Base-by-base conservation (phyloP, 2,797 vertebrate genomes). In the Chiroxiphia lanceolata region DNA sequence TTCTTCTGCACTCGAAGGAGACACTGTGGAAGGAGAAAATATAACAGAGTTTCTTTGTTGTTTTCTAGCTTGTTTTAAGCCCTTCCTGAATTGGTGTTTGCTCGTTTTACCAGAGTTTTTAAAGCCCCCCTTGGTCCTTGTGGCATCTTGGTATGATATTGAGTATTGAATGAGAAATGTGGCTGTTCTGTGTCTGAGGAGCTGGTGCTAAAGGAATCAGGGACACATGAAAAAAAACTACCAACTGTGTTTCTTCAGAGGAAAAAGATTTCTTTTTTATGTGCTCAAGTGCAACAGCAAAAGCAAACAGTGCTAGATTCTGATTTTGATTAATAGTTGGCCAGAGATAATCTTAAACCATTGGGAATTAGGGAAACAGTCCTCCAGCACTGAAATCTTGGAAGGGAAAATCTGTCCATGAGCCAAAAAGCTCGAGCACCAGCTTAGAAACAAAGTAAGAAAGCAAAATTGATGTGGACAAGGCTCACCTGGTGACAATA, bases 261-360 rank as follows among this genome's bases (percentile, higher is more conserved):
- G 14, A n/a, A 51, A 90, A 61, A 40, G 5, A 27, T 3, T 3
- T 34, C 6, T 31, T 42, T 80, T 65, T 68, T 4, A 40, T 67
- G 65, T 72, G 50, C 74, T 86, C 27, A 33, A 90, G 68, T 70
- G 59, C 54, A 78, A 72, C 61, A 72, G 74, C 67, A 45, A 67
- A 34, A 89, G 80, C 67, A 63, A 91, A 64, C 51, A 27, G 77
- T 42, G 77, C 71, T 56, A 23, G 81, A 57, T 74, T 10, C 88
- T 93, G 92, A 95, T 82, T 95, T 61, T 95, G 92, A 95, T 95
- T 94, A 89, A 84, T 68, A 77, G 86, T 68, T 96, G 94, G 94
- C 96, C 45, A 83, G 67, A 95, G 90, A 80, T 80, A 59, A 91
- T 70, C 80, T 93, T 65, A 60, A 87, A 34, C 86, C 87, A 54